Evolutionary conservation across 2,888 invertebrate species (phyloP), one percentile per base, ranked within the genome.

Genomic region (Rugalucina vietnamica): DNA sequence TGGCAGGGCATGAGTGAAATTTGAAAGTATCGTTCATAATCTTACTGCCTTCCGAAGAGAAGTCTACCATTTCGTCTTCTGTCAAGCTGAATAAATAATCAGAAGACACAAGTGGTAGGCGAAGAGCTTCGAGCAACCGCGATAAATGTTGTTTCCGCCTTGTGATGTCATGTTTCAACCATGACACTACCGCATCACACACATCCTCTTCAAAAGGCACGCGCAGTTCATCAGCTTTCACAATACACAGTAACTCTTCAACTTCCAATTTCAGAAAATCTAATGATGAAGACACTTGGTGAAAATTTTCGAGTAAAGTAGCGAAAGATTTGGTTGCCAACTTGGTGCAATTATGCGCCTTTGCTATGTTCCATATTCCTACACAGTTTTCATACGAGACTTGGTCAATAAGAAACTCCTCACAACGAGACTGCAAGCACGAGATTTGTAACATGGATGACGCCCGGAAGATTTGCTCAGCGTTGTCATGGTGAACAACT

Each of bases 381-480:
- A 98, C 96, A 93, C 97, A 97, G 94, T 98, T 98, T 88, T 96
- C 96, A 0, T 97, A 96, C 27, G 96, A 97, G 27, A 98, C 95
- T 82, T 96, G 96, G 75, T 95, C 95, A 80, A 96, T 96, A 37
- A 98, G 96, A 93, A 96, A 97, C 60, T 97, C 96, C 92, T 97
- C 97, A 95, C 98, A 98, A 29, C 97, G 96, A 84, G 97, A 96
- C 78, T 97, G 96, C 73, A 98, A 96, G 0, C 97, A 97, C 57
- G 97, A 95, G 90, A 98, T 97, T 91, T 97, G 97, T 76, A 98
- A 96, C 93, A 98, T 98, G 95, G 98, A 98, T 1, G 98, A 97
- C 0, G 97, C 97, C 91, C 97, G 96, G 29, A 98, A 95, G 8
- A 93, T 87, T 39, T 91, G 91, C 92, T 97, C 97, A 0, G 98